Evolutionary conservation across 2,797 vertebrate species (phyloP), one percentile per base, ranked within the genome.

Genomic region (Myripristis murdjan): DNA sequence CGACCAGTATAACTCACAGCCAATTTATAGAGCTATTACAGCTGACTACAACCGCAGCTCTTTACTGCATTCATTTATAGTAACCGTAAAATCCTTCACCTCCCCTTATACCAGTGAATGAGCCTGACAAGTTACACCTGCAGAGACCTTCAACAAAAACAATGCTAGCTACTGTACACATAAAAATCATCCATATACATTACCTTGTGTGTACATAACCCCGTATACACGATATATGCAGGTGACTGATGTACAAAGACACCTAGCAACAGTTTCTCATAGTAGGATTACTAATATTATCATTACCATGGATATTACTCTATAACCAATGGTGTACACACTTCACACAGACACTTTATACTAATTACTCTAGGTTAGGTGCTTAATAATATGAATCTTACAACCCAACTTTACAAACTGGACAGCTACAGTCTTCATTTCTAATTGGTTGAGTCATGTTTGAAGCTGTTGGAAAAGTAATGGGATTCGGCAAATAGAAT

Each of bases 51-150:
- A 68, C 22, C 26, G 57, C 43, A 56, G 60, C 70, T 52, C 53
- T 79, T 76, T 80, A 81, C 48, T 15, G 46, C 47, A 15, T 72
- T 78, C 23, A 78, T 84, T 82, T 77, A 79, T 57, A 33, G 24
- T 6, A n/a, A 53, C 41, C 43, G 56, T 79, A 86, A 87, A 49
- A 77, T 66, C 41, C 60, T 64, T 62, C 64, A 74, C 63, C 28
- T 33, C 39, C 51, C 70, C 59, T 14, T 22, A 53, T 54, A 68
- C 69, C 48, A 41, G 4, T 15, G 67, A 72, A 60, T 59, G 47
- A 66, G 61, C 41, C 63, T 48, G 49, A 73, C 33, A 53, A 47
- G 49, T 54, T 70, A 52, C 33, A 43, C 43, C 47, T 28, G 33
- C 23, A 28, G 31, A 22, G 23, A 14, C n/a, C 16, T 5, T 46